Evolutionary conservation across 30 jellyfish, hydroid and myxozoan genomes (phyloP).

Genomic region (Hydractinia symbiolongicarpus): DNA sequence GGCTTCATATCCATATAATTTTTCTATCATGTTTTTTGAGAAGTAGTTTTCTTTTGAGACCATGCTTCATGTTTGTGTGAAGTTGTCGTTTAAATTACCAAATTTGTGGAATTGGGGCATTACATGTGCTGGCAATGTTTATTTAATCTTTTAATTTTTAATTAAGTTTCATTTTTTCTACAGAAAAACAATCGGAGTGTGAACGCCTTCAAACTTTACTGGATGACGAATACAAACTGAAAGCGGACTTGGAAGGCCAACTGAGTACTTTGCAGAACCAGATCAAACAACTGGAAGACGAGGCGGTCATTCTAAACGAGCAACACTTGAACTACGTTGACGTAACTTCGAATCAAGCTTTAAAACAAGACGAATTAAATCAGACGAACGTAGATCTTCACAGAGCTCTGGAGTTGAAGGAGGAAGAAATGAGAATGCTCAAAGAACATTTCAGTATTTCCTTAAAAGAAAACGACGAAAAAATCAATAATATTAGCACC

Average conservation of each 20-base stretch:
- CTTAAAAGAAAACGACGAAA: conserved; percentile 13
- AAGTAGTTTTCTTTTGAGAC: too few species aligned
- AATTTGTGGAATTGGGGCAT: too few species aligned
- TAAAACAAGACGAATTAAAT: conserved; percentile 3
- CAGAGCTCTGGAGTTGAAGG: background rate
- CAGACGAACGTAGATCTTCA: background rate
- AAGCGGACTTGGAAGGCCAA: background rate
- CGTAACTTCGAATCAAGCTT: background rate
- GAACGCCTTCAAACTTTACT: conserved; percentile 8
- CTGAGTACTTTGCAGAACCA: background rate
- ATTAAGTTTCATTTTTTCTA: background rate
- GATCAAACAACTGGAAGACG: background rate
- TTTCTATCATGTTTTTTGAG: too few species aligned
- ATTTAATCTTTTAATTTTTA: too few species aligned
- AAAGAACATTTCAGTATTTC: conserved; percentile 10
- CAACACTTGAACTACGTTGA: background rate
- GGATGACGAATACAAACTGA: background rate
- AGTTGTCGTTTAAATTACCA: too few species aligned
- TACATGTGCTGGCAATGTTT: too few species aligned
- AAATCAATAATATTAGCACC: conserved; percentile 4
- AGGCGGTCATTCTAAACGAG: background rate
- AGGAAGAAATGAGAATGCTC: conserved; percentile 10
- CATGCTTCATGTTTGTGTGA: too few species aligned
- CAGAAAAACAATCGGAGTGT: conserved; percentile 14
- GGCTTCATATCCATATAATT: too few species aligned